Conservation (phyloP, 2,113 vertebrate species). For the Cyprinus carpio region DNA sequence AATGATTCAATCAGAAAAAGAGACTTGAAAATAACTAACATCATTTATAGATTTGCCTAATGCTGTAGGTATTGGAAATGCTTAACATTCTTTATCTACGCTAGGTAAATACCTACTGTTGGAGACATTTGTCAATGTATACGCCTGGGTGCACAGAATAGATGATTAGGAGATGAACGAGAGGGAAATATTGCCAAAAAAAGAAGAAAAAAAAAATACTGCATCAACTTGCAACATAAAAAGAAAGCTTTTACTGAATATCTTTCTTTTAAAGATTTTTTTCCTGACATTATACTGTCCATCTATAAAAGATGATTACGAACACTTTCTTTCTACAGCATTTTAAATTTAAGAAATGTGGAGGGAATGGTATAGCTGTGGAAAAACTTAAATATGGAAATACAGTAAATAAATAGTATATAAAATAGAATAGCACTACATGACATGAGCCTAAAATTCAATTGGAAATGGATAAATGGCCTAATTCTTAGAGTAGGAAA, state of each 20-base stretch:
- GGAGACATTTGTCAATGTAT: conserved; percentile 82
- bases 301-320: not conserved
- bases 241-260: not conserved
- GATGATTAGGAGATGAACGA: conserved; percentile 78
- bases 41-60: conserved; percentile 64
- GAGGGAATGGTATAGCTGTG: not conserved
- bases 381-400: not conserved
- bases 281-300: not conserved
- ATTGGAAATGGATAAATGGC: not conserved
- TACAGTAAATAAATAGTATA: not conserved
- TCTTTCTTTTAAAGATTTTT: not conserved
- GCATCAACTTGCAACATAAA: not conserved
- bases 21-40: conserved; percentile 6
- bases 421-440: not conserved
- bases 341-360: not conserved
- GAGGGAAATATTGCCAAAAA: conserved; percentile 70
- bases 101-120: conserved; percentile 78
- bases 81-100: conserved; percentile 78
- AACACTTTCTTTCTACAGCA: not conserved
- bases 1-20: not conserved
- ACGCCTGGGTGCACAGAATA: conserved; percentile 79
- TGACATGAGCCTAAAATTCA: not conserved
- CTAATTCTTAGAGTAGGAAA: not conserved
- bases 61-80: conserved; percentile 73
- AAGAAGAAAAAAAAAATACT: conserved; percentile 39